These are phyloP conservation scores for Cataglyphis rosenhaueri DNA, from an alignment of 2,888 invertebrate species.

Conservation along the genomic window DNA sequence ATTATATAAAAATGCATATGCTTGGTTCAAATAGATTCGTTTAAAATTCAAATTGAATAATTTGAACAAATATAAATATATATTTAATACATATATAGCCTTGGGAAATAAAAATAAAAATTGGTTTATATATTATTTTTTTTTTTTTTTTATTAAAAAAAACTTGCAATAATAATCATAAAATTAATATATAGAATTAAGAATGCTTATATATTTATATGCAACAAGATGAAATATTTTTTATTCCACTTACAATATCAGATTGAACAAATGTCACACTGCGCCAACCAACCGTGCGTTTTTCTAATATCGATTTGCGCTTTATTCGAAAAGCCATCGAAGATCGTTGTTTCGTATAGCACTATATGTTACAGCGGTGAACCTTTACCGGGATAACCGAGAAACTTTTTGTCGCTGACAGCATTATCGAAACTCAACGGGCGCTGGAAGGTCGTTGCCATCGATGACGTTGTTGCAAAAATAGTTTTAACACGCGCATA, in stretches of 20 bases:
- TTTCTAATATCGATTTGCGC: neutral
- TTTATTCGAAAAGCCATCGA: slow-evolving; percentile 7
- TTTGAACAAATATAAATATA: neutral
- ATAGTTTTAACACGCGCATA: slow-evolving; percentile 37
- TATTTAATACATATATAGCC: neutral
- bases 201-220: neutral
- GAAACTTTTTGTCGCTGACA: slow-evolving; percentile 38
- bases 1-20: neutral
- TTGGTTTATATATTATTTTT: too few relatives aligned
- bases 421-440: slow-evolving; percentile 39
- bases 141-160: neutral
- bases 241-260: neutral
- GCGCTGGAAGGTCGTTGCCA: slow-evolving; percentile 19
- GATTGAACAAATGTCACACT: neutral
- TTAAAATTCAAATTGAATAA: neutral
- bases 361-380: neutral
- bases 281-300: neutral
- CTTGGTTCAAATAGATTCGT: neutral
- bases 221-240: neutral
- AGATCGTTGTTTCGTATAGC: slow-evolving; percentile 6
- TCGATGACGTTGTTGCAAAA: slow-evolving; percentile 43
- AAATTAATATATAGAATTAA: neutral
- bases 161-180: neutral
- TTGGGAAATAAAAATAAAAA: neutral
- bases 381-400: slow-evolving; percentile 12